phyloP scores from a whole-genome alignment of 2,113 vertebrate species.

The Mus pahari region DNA sequence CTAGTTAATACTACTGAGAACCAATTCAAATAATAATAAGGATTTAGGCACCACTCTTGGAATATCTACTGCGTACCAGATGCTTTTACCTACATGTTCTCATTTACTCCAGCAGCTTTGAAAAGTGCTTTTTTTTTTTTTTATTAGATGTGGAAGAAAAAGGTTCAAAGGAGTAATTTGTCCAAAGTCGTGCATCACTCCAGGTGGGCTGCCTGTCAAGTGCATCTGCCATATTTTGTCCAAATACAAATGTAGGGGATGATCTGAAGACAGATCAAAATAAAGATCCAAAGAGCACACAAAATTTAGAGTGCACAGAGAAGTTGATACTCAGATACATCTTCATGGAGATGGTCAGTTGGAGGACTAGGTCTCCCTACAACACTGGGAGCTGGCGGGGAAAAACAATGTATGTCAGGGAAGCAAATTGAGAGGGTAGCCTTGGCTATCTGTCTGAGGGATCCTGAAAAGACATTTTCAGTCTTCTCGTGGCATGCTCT shows the following conservation, averaged over 20 bases:
- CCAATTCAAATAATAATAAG: neutral
- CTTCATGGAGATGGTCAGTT: neutral
- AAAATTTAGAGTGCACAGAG: neutral
- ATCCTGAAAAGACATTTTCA: neutral
- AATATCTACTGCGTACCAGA: neutral
- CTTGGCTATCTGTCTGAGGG: neutral
- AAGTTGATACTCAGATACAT: neutral
- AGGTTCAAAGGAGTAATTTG: constrained; percentile 24
- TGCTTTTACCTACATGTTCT: constrained; percentile 34
- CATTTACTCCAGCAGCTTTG: constrained; percentile 34
- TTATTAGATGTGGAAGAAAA: neutral
- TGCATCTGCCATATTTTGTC: neutral
- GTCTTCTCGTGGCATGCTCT: neutral
- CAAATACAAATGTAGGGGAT: neutral
- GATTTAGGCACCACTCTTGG: neutral
- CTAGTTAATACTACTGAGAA: constrained; percentile 6
- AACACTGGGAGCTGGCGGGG: neutral
- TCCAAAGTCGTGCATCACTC: neutral
- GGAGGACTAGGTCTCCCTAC: neutral
- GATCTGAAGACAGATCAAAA: constrained; percentile 17
- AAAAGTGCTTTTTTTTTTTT: constrained; percentile 8
- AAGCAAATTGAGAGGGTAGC: neutral
- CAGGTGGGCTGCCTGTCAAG: neutral
- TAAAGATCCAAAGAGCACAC: neutral
- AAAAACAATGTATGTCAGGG: neutral